Conservation (phyloP, 2,888 invertebrate species). For the Xestia ashworthii region DNA sequence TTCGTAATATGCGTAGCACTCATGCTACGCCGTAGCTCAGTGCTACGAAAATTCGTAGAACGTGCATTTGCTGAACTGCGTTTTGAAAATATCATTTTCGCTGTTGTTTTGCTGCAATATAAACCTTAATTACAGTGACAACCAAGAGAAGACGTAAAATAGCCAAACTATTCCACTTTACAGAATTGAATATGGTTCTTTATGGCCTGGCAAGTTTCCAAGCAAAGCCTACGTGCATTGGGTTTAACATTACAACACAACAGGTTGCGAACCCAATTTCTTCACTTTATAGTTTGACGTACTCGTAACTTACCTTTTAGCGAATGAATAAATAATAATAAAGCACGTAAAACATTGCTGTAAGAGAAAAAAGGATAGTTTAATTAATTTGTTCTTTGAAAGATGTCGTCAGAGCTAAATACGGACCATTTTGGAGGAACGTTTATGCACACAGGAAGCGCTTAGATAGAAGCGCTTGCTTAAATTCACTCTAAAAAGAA, state of each 20-base stretch:
- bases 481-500: too few relatives aligned
- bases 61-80: neutral
- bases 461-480: neutral
- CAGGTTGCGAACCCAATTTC: slow-evolving; percentile 49
- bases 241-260: slow-evolving; percentile 40
- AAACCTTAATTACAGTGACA: slow-evolving; percentile 37
- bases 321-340: slow-evolving; percentile 35
- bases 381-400: slow-evolving; percentile 17
- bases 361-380: neutral
- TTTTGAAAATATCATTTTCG: neutral
- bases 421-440: neutral
- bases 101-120: slow-evolving; percentile 26
- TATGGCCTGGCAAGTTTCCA: slow-evolving; percentile 45
- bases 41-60: slow-evolving; percentile 48
- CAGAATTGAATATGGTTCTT: slow-evolving; percentile 49
- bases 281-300: slow-evolving; percentile 34
- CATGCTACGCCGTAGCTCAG: slow-evolving; percentile 38
- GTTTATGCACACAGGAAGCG: neutral
- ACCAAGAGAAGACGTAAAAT: slow-evolving; percentile 20
- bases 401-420: neutral
- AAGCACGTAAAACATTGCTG: neutral
- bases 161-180: slow-evolving; percentile 31
- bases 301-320: slow-evolving; percentile 20
- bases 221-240: slow-evolving; percentile 39
- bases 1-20: slow-evolving; percentile 15